Percentiles rank a stretch among this genome's conserved stretches.
phyloP scores from a whole-genome alignment of 1,140 invertebrate genomes.

The Bradynema listronoti region DNA sequence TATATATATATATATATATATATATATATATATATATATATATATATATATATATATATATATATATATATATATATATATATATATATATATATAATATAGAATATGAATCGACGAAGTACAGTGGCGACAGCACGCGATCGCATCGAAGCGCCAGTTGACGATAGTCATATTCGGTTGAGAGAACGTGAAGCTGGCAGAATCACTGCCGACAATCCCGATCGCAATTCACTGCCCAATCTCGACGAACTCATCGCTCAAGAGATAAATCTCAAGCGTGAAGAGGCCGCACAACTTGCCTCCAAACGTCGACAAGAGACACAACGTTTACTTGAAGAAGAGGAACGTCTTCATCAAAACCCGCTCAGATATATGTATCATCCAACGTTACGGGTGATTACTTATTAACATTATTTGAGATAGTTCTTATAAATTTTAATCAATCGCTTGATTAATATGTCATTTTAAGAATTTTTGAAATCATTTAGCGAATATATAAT shows the following conservation, averaged over 20 bases:
- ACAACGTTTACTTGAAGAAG: constrained; percentile 78
- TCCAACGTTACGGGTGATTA: constrained; percentile 85
- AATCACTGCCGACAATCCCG: constrained; percentile 25
- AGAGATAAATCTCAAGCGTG: constrained; percentile 68
- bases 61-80: no score
- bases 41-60: no score
- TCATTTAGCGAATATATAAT: no score
- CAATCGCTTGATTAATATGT: no score
- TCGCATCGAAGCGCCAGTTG: constrained; percentile 13
- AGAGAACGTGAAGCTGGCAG: not conserved
- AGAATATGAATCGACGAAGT: constrained; percentile 48
- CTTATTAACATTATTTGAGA: constrained; percentile 8
- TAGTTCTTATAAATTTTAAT: no score
- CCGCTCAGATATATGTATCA: constrained; percentile 86
- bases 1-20: no score
- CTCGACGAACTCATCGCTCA: constrained; percentile 66
- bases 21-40: no score
- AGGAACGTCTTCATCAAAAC: constrained; percentile 81
- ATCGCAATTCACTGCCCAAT: constrained; percentile 73
- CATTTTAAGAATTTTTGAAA: no score
- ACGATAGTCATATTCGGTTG: constrained; percentile 11
- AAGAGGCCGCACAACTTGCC: constrained; percentile 86
- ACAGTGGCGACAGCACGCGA: constrained; percentile 45
- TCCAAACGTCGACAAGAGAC: constrained; percentile 85
- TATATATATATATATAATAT: no score